Evolutionary conservation across 2,797 vertebrate species (phyloP).

Genomic region (Spinus olivaceus): DNA sequence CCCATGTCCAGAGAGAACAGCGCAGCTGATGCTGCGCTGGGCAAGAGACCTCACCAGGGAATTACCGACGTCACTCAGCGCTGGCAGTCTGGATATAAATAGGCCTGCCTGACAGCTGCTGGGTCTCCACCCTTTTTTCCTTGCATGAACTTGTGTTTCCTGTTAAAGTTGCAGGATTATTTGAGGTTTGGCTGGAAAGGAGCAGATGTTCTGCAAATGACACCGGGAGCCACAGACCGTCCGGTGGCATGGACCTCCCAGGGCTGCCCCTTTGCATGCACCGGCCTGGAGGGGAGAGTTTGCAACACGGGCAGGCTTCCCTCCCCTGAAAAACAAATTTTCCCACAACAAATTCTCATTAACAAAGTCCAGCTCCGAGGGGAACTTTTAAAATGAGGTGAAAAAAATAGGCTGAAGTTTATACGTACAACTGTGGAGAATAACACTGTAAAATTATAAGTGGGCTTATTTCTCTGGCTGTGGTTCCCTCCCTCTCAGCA

Average conservation of each 20-base stretch:
- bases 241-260: neutral
- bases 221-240: neutral
- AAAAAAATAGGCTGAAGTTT: neutral
- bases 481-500: neutral
- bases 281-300: neutral
- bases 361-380: neutral
- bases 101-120: slow-evolving; percentile 20
- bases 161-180: slow-evolving; percentile 17
- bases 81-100: slow-evolving; percentile 41
- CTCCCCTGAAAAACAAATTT: neutral
- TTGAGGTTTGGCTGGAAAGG: slow-evolving; percentile 32
- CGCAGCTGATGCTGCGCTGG: neutral
- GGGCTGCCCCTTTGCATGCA: neutral
- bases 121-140: slow-evolving; percentile 27
- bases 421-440: neutral
- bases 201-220: slow-evolving; percentile 34
- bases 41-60: neutral
- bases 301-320: neutral
- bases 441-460: neutral
- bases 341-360: neutral
- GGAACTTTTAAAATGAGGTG: neutral
- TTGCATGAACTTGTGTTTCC: slow-evolving; percentile 49
- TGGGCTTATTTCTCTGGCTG: neutral
- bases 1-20: neutral
- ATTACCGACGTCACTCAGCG: neutral